These are phyloP conservation scores for Chaetophractus vellerosus DNA, from an alignment of 2,797 vertebrate species.

Conservation along the genomic window DNA sequence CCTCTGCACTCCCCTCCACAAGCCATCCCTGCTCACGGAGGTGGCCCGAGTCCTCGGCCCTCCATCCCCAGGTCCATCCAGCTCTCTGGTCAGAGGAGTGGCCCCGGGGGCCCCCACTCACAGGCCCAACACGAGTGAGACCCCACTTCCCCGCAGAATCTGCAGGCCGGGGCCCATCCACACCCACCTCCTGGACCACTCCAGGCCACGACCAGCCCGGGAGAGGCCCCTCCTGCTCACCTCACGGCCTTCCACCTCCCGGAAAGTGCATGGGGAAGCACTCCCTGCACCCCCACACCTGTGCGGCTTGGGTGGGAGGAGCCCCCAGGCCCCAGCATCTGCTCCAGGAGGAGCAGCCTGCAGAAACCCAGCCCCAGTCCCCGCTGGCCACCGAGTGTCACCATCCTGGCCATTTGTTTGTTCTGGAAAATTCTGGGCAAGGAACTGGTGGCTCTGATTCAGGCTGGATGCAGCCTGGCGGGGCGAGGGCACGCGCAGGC, in stretches of 20 bases:
- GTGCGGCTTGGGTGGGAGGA: too few species aligned
- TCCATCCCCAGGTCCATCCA: background rate
- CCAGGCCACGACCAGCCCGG: too few species aligned
- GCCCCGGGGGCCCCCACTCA: too few species aligned
- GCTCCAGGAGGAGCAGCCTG: too few species aligned
- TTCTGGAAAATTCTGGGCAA: background rate
- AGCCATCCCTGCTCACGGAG: background rate
- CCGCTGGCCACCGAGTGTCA: background rate
- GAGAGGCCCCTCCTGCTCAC: background rate
- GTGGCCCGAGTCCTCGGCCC: background rate
- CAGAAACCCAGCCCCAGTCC: rapidly evolving
- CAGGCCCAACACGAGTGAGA: too few species aligned
- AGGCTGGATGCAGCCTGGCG: background rate
- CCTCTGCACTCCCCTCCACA: background rate
- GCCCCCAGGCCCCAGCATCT: background rate
- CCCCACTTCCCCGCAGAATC: too few species aligned
- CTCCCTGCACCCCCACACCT: too few species aligned
- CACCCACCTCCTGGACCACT: too few species aligned
- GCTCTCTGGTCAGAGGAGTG: background rate
- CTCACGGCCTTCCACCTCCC: too few species aligned
- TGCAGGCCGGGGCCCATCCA: too few species aligned
- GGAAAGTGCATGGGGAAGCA: too few species aligned
- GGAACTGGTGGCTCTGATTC: background rate
- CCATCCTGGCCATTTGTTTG: background rate
- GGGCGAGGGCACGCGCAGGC: rapidly evolving